Conservation (phyloP, 2,113 vertebrate genomes). For the Caracal caracal region DNA sequence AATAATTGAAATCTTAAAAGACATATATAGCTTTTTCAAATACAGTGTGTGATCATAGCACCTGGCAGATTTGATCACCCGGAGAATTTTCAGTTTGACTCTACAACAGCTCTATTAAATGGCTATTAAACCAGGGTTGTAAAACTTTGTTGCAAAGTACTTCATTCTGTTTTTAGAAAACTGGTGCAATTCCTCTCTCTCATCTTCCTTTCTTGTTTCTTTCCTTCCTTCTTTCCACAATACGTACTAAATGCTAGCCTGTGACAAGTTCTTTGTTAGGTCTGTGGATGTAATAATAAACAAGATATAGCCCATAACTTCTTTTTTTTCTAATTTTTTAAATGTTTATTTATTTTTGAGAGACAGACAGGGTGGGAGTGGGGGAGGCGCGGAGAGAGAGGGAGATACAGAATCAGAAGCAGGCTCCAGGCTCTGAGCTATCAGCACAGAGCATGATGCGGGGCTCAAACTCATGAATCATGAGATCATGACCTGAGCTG, state of each 20-base stretch:
- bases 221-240: not conserved
- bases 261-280: not conserved
- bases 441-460: too few species aligned
- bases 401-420: too few species aligned
- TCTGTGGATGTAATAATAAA: not conserved
- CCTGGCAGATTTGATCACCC: not conserved
- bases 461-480: too few species aligned
- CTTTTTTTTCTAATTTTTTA: too few species aligned
- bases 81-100: not conserved
- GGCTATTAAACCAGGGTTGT: not conserved
- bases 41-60: not conserved
- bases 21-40: not conserved
- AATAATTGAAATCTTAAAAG: slow-evolving; percentile 41
- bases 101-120: not conserved
- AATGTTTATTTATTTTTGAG: too few species aligned
- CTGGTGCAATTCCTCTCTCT: not conserved
- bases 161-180: not conserved
- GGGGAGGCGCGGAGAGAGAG: too few species aligned
- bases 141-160: not conserved
- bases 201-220: not conserved
- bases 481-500: too few species aligned
- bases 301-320: not conserved
- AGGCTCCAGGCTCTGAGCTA: too few species aligned
- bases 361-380: too few species aligned
- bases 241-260: not conserved